Percentiles rank a stretch among this genome's conserved stretches.
phyloP scores from a whole-genome alignment of 1,140 invertebrate species.

The Notospermus geniculatus region DNA sequence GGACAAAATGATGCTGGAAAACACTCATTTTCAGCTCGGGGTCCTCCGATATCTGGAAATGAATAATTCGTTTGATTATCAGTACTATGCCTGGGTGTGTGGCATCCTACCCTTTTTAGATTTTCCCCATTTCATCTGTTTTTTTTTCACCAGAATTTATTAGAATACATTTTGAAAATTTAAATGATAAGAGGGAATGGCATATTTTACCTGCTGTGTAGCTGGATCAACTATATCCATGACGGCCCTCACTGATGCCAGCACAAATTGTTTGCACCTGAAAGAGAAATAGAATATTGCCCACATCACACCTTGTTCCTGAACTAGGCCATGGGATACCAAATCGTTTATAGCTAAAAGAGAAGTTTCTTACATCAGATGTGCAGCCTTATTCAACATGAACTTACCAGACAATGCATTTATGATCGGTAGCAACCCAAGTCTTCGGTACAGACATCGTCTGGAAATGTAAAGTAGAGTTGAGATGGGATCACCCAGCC shows the following conservation, averaged over 20 bases:
- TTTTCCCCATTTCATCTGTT: too few species aligned
- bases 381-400: not conserved
- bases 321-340: too few species aligned
- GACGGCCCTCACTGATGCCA: constrained; percentile 74
- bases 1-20: constrained; percentile 63
- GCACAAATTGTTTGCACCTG: constrained; percentile 88
- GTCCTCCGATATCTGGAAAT: constrained; percentile 40
- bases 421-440: constrained; percentile 85
- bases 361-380: constrained; percentile 59
- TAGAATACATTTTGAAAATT: too few species aligned
- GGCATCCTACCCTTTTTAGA: too few species aligned
- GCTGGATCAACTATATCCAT: constrained; percentile 73
- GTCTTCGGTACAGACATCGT: constrained; percentile 76
- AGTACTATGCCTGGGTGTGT: too few species aligned
- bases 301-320: too few species aligned
- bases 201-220: constrained; percentile 44
- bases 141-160: too few species aligned
- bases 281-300: too few species aligned
- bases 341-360: too few species aligned
- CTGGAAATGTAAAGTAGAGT: constrained; percentile 59
- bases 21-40: constrained; percentile 50
- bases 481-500: constrained; percentile 16
- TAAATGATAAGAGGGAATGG: too few species aligned
- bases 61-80: too few species aligned
- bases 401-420: constrained; percentile 57